Conservation (phyloP, 23 tunicate genomes). For the Pegea sp. region DNA sequence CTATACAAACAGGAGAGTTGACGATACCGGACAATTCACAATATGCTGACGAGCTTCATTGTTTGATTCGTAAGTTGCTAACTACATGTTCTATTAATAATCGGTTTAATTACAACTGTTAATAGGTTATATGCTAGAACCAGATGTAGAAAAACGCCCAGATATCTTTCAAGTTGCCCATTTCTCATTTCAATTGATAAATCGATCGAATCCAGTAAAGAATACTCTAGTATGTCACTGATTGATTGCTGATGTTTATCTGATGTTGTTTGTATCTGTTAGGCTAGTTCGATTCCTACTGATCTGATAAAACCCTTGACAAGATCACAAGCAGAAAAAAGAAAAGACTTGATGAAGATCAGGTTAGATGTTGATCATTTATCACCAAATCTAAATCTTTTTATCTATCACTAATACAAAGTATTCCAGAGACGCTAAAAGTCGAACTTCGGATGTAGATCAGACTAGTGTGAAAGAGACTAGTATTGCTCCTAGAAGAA, state of each 20-base stretch:
- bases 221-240: no score
- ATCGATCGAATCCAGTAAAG: constrained; percentile 27
- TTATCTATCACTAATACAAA: no score
- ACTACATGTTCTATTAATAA: no score
- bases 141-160: constrained; percentile 64
- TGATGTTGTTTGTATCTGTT: not conserved
- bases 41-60: constrained; percentile 50
- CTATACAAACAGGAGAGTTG: constrained; percentile 85
- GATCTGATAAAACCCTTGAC: constrained; percentile 45
- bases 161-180: constrained; percentile 95
- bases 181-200: constrained; percentile 33
- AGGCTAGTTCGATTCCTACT: constrained; percentile 14
- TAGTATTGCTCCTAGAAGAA: constrained; percentile 72
- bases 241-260: no score
- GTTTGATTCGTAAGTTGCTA: constrained; percentile 44
- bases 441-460: no score
- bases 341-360: constrained; percentile 40
- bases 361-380: not conserved
- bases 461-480: constrained; percentile 58
- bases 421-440: constrained; percentile 18
- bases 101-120: no score
- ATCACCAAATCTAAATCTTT: not conserved
- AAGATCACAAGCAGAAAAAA: constrained; percentile 50
- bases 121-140: constrained; percentile 71
- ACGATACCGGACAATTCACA: constrained; percentile 93